phyloP scores from a whole-genome alignment of 2,797 vertebrate genomes.

The Emys orbicularis region DNA sequence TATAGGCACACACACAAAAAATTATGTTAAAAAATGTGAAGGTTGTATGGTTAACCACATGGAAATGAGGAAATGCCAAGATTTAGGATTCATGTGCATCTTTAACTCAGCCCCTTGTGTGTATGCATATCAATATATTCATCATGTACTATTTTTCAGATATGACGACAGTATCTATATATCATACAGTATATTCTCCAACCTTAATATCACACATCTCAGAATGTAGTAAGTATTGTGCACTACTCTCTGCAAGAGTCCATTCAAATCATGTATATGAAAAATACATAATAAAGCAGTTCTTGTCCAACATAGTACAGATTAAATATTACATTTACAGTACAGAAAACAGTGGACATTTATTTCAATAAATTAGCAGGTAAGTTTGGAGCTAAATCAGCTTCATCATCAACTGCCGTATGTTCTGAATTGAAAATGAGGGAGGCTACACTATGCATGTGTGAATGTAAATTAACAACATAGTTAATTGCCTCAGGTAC shows the following conservation, averaged over 20 bases:
- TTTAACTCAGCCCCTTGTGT: conserved; percentile 51
- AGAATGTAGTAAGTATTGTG: conserved; percentile 21
- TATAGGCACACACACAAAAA: not conserved
- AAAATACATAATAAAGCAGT: conserved; percentile 34
- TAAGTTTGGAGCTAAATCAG: conserved; percentile 21
- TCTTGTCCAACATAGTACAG: conserved; percentile 8
- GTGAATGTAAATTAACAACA: not conserved
- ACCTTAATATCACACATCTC: conserved; percentile 55
- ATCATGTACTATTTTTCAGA: conserved; percentile 53
- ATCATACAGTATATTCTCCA: not conserved
- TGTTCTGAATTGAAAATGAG: not conserved
- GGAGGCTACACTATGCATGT: not conserved
- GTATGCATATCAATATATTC: conserved; percentile 35
- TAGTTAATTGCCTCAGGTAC: not conserved
- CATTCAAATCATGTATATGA: conserved; percentile 58
- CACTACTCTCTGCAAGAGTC: not conserved
- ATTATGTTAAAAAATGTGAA: conserved; percentile 43
- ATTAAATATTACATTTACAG: conserved; percentile 43
- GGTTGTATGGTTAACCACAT: not conserved
- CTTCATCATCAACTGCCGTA: not conserved
- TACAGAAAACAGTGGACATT: conserved; percentile 8
- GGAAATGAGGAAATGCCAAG: not conserved
- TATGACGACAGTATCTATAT: conserved; percentile 43
- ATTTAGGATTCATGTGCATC: not conserved
- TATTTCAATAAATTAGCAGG: conserved; percentile 32